A percentile compares a stretch with the other conserved stretches of the same genome.
These are phyloP conservation scores for Agrochola lychnidis DNA, from an alignment of 2,888 invertebrate genomes.

Conservation along the genomic window DNA sequence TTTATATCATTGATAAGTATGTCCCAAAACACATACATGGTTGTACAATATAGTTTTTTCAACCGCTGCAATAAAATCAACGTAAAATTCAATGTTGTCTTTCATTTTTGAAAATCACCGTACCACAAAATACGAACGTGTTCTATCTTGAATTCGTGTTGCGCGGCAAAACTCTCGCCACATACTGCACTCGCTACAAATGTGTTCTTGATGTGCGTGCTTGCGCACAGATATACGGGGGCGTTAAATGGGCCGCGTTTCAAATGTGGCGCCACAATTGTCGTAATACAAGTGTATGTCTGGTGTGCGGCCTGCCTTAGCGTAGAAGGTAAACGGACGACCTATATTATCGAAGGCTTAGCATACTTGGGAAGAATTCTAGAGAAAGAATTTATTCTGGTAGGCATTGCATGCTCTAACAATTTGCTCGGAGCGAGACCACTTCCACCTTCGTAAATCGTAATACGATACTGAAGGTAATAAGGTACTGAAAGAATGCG, in stretches of 20 bases:
- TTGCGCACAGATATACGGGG: no score
- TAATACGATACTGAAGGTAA: slow-evolving; percentile 20
- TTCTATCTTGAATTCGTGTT: not conserved
- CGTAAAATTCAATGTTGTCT: not conserved
- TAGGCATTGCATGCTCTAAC: slow-evolving; percentile 24
- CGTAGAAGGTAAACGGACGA: slow-evolving; percentile 2
- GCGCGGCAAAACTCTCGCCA: no score
- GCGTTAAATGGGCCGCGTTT: not conserved
- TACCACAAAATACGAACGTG: not conserved
- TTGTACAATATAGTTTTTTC: no score
- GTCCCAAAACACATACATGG: no score
- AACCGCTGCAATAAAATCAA: not conserved
- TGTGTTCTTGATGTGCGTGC: not conserved
- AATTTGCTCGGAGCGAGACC: slow-evolving; percentile 16
- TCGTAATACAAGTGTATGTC: not conserved
- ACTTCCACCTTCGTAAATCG: slow-evolving; percentile 21
- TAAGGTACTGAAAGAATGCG: not conserved
- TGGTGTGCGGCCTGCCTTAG: not conserved
- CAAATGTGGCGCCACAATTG: not conserved
- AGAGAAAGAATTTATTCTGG: slow-evolving; percentile 35
- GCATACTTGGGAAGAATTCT: slow-evolving; percentile 40
- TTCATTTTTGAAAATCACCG: not conserved
- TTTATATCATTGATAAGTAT: no score
- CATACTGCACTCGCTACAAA: not conserved
- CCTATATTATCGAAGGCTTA: slow-evolving; percentile 41